Percentiles rank a stretch among this genome's conserved stretches.
Conservation (phyloP, 2,797 vertebrate genomes). For the Hoplostethus atlanticus region DNA sequence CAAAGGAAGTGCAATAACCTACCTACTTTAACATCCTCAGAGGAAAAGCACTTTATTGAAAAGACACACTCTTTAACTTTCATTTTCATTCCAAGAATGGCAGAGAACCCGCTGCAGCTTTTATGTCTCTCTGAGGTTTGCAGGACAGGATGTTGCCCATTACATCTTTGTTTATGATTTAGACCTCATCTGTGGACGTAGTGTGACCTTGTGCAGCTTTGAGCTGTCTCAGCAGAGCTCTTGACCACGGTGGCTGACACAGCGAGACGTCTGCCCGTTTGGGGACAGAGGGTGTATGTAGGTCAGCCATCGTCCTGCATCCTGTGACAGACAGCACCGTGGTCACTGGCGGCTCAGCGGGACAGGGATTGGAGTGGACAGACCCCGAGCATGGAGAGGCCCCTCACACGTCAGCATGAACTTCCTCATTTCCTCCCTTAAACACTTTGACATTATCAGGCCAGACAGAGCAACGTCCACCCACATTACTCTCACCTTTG, state of each 20-base stretch:
- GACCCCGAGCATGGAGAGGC: constrained; percentile 65
- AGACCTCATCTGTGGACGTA: constrained; percentile 37
- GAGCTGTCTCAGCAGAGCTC: constrained; percentile 78
- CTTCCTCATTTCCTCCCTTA: constrained; percentile 68
- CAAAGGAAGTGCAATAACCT: constrained; percentile 5
- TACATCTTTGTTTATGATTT: constrained; percentile 59
- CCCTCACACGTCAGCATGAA: constrained; percentile 79
- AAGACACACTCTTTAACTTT: not conserved
- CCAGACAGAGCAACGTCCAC: constrained; percentile 89
- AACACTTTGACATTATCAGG: constrained; percentile 91
- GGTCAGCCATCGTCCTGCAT: constrained; percentile 73
- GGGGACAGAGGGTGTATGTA: constrained; percentile 81
- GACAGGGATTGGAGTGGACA: constrained; percentile 81
- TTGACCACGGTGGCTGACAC: constrained; percentile 66
- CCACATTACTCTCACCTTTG: constrained; percentile 90
- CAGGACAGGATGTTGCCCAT: constrained; percentile 32
- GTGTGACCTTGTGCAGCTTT: constrained; percentile 78
- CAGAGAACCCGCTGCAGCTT: not conserved
- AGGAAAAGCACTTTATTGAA: constrained; percentile 1
- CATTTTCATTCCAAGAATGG: not conserved
- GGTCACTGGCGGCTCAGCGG: constrained; percentile 58
- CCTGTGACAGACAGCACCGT: constrained; percentile 76
- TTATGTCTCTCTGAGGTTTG: not conserved
- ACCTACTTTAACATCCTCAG: not conserved
- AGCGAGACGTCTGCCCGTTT: constrained; percentile 71